Percentiles rank a stretch among this genome's conserved stretches.
Evolutionary conservation across 2,113 vertebrate genomes (phyloP).

Genomic region (Boulengeromyrus knoepffleri): DNA sequence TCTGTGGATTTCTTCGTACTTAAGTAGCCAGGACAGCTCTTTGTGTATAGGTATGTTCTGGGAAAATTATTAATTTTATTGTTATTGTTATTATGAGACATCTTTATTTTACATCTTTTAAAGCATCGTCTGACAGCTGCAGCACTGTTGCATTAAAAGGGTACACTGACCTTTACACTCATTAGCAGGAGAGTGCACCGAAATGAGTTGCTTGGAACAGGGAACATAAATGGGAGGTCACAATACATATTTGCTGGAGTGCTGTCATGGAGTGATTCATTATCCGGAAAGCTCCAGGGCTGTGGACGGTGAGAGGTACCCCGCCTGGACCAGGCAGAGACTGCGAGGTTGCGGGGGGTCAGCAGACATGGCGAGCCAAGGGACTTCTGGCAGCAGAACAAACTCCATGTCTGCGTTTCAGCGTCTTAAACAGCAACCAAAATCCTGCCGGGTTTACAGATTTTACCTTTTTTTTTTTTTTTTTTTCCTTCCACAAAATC

Average conservation of each 20-base stretch:
- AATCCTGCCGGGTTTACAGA: background rate
- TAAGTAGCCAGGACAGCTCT: slow-evolving; percentile 57
- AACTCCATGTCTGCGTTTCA: background rate
- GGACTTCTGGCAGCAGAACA: background rate
- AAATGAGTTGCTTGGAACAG: slow-evolving; percentile 20
- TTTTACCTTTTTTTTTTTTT: background rate
- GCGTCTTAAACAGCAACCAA: background rate
- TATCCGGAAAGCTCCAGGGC: background rate
- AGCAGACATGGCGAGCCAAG: background rate
- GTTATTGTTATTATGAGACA: slow-evolving; percentile 54
- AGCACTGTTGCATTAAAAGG: slow-evolving; percentile 38
- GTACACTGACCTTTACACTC: slow-evolving; percentile 37
- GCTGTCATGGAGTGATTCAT: background rate
- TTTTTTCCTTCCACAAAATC: background rate
- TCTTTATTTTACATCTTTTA: slow-evolving; percentile 26
- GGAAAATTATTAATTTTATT: slow-evolving; percentile 61
- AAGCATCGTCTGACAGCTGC: slow-evolving; percentile 27
- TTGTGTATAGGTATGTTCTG: slow-evolving; percentile 66
- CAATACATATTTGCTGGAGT: slow-evolving; percentile 25
- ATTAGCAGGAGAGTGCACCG: slow-evolving; percentile 11
- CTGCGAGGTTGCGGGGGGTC: background rate
- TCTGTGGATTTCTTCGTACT: slow-evolving; percentile 72
- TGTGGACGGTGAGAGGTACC: background rate
- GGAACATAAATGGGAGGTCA: slow-evolving; percentile 30
- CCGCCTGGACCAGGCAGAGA: background rate